Conservation (phyloP, 2,888 invertebrate species). For the Morpho helenor region DNA sequence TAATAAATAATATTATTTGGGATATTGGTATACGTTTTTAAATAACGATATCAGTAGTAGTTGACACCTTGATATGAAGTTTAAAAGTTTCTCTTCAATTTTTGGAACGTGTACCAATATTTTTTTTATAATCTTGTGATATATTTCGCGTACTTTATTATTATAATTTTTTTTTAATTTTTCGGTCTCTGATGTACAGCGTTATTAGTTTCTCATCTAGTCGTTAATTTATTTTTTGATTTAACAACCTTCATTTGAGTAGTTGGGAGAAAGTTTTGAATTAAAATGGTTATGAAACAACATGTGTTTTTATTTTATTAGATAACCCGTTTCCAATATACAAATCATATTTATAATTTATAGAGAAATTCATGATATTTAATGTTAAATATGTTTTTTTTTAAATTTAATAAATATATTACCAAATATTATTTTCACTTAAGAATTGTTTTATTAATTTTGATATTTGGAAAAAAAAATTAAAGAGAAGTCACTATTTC, state of each 20-base stretch:
- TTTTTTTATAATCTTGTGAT: slow-evolving; percentile 15
- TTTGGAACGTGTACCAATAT: slow-evolving; percentile 22
- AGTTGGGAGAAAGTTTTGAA: slow-evolving; percentile 69
- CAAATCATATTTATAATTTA: no score
- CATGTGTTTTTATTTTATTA: slow-evolving; percentile 30
- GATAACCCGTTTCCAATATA: background rate
- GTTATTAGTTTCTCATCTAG: slow-evolving; percentile 53
- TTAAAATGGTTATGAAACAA: slow-evolving; percentile 63
- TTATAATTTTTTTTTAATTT: slow-evolving; percentile 33
- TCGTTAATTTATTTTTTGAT: slow-evolving; percentile 65
- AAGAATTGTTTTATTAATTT: no score
- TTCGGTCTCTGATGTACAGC: slow-evolving; percentile 51
- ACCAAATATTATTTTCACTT: no score
- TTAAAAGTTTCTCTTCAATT: no score
- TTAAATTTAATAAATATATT: no score
- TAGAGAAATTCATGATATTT: no score
- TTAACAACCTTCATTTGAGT: slow-evolving; percentile 44
- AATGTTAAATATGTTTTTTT: no score
- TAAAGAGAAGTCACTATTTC: no score
- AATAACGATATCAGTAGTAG: no score
- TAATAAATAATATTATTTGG: slow-evolving; percentile 1
- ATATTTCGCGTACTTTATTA: slow-evolving; percentile 29
- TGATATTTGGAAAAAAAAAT: no score
- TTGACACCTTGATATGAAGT: no score
- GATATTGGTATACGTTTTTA: slow-evolving; percentile 26